Evolutionary conservation across 2,797 vertebrate species (phyloP).

Genomic region (Garrulus glandarius): DNA sequence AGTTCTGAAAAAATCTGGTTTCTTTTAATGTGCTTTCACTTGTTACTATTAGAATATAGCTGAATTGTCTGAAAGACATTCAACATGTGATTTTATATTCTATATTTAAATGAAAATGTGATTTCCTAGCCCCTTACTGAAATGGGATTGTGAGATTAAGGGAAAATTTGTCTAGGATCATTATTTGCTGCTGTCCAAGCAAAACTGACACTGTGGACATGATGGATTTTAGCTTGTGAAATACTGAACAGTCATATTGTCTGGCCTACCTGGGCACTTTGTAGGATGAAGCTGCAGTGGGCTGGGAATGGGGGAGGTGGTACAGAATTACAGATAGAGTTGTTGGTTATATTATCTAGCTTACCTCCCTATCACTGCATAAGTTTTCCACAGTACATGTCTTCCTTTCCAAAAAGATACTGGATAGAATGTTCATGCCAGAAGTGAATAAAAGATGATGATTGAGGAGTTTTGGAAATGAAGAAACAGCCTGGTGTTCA

Average conservation of each 20-base stretch:
- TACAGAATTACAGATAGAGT: neutral
- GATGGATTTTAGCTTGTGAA: constrained; percentile 22
- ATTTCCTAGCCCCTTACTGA: neutral
- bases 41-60: neutral
- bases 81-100: neutral
- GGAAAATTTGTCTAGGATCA: neutral
- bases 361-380: neutral
- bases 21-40: neutral
- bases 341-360: neutral
- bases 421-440: neutral
- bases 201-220: neutral
- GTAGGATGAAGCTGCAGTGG: neutral
- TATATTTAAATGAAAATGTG: neutral
- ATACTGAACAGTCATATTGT: neutral
- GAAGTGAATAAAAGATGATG: neutral
- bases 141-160: neutral
- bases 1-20: neutral
- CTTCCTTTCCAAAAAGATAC: constrained; percentile 4
- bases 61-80: neutral
- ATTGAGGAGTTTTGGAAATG: neutral
- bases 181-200: constrained; percentile 18
- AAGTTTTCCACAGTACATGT: neutral
- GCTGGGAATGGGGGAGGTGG: neutral
- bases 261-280: neutral
- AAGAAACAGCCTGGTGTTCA: neutral